Evolutionary conservation across 2,113 vertebrate species (phyloP), one percentile per base, ranked within the genome.

Genomic region (Notothenia coriiceps): DNA sequence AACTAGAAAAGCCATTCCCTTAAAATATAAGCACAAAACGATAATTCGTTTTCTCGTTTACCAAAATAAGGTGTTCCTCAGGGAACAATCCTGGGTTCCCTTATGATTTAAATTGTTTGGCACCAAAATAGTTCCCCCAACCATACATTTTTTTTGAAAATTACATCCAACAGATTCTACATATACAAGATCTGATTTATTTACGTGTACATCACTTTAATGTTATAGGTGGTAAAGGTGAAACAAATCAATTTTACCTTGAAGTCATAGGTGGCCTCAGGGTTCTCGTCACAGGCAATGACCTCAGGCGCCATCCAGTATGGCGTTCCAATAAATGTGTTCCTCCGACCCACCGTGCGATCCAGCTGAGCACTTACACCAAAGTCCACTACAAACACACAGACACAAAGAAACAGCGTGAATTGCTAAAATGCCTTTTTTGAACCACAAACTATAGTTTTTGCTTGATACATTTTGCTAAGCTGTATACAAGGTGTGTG

Each of bases 251-350:
- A 13, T 12, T n/a, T 18, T 94, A 99, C 98, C 97, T 99, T 99
- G 89, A 99, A 99, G 91, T 99, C 98, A 0, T 99, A 99, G 0
- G 98, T 99, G 91, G 98, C 98, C n/a, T 99, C 98, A 0, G 98
- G 98, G 82, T 99, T 99, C 91, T 99, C 98, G 0, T 99, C 98
- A 6, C 98, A 99, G 81, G 98, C 98, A 40, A 99, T 99, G 86
- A 99, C 98, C 93, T 99, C 98, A 0, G 98, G 98, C 2, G 98
- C 98, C 98, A 99, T 99, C 98, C 98, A 99, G 85, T 99, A 99
- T 6, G 98, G 98, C 2, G 98, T 99, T 29, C 98, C 98, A 5
- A 99, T 99, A 85, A 99, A 99, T 1, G 98, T 99, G 88, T 99
- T 99, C 66, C 98, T 96, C 67, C 98, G 95, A 25, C 98, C 98